These are phyloP conservation scores for Hiodon alosoides DNA, from an alignment of 2,113 vertebrate species.

Conservation along the genomic window DNA sequence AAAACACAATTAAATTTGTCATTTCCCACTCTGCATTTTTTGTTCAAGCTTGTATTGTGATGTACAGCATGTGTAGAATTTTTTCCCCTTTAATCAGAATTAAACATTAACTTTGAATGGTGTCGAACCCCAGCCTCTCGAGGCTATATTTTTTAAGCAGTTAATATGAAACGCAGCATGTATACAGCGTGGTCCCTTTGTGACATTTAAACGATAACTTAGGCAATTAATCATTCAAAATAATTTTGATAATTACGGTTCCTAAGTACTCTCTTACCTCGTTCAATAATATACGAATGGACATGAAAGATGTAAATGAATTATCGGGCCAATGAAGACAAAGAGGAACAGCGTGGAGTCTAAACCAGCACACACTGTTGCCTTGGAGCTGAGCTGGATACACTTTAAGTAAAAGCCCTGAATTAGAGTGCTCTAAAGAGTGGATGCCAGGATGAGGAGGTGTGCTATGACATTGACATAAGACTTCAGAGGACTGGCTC, in stretches of 20 bases:
- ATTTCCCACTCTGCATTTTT: neutral
- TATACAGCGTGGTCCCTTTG: conserved; percentile 5
- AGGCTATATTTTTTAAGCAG: neutral
- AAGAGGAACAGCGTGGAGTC: neutral
- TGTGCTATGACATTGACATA: conserved; percentile 46
- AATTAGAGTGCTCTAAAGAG: conserved; percentile 21
- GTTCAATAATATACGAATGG: neutral
- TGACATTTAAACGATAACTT: neutral
- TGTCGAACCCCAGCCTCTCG: too few species aligned
- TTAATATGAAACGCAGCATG: conserved; percentile 12
- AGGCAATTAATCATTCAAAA: conserved; percentile 9
- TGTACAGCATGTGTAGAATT: too few species aligned
- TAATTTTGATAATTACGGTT: conserved; percentile 4
- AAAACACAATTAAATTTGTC: conserved; percentile 1
- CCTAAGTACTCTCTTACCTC: conserved; percentile 3
- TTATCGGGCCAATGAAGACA: conserved; percentile 4
- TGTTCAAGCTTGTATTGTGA: too few species aligned
- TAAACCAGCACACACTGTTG: neutral
- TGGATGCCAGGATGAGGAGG: conserved; percentile 21
- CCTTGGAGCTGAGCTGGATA: neutral
- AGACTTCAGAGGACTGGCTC: conserved; percentile 25
- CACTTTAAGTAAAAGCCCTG: neutral
- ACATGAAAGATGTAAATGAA: conserved; percentile 10
- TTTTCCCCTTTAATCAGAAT: too few species aligned
- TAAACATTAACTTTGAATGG: too few species aligned